phyloP scores from a whole-genome alignment of 2,797 vertebrate genomes.

The Todus mexicanus region DNA sequence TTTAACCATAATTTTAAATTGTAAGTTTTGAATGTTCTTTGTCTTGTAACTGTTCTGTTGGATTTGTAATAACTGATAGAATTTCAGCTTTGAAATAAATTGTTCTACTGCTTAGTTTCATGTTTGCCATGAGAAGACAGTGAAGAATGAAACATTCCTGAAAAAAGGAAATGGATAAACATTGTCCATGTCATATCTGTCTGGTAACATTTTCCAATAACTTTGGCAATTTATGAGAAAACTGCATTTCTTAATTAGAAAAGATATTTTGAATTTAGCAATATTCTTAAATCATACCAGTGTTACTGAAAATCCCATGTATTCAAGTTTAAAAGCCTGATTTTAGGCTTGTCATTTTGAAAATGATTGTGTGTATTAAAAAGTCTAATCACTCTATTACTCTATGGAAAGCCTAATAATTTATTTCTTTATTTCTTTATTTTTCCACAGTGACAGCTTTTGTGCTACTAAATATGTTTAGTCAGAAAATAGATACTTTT shows the following conservation, averaged over 20 bases:
- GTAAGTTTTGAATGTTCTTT: background rate
- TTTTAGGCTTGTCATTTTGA: constrained; percentile 1
- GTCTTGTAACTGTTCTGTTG: background rate
- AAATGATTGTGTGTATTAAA: background rate
- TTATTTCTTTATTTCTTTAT: no score
- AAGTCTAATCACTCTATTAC: background rate
- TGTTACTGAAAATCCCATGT: background rate
- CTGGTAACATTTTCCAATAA: background rate
- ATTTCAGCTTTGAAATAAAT: background rate
- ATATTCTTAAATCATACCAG: background rate
- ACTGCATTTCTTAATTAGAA: background rate
- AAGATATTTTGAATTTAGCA: background rate
- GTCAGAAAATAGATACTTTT: background rate
- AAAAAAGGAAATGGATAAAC: background rate
- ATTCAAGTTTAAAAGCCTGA: background rate
- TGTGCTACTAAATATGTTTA: background rate
- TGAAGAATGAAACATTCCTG: background rate
- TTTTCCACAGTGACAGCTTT: background rate
- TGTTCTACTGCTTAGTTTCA: background rate
- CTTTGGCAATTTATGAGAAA: background rate
- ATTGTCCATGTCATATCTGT: background rate
- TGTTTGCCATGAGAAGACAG: background rate
- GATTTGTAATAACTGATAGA: background rate
- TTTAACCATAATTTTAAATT: background rate
- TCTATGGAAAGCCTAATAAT: background rate